phyloP scores from a whole-genome alignment of 2,113 vertebrate genomes.

The Brachyistius frenatus region DNA sequence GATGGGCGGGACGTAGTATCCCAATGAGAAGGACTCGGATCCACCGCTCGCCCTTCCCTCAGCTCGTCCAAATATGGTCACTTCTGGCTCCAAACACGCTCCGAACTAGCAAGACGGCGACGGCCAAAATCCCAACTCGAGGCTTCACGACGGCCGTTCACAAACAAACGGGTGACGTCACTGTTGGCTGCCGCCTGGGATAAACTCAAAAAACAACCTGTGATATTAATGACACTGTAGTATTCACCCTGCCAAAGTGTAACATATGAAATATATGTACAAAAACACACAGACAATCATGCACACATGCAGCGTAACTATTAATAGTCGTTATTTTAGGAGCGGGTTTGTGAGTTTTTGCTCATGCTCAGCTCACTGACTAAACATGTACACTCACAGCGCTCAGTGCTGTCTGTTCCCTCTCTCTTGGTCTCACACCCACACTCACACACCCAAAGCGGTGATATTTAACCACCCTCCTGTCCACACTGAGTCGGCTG shows the following conservation, averaged over 20 bases:
- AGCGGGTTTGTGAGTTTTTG: not conserved
- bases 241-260: too few species aligned
- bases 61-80: too few species aligned
- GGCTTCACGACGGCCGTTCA: too few species aligned
- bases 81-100: too few species aligned
- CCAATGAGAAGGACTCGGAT: too few species aligned
- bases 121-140: too few species aligned
- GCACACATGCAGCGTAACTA: not conserved
- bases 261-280: not conserved
- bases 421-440: constrained; percentile 44
- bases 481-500: constrained; percentile 39
- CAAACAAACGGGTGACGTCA: too few species aligned
- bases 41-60: too few species aligned
- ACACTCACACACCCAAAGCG: constrained; percentile 51
- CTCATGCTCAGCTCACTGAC: not conserved
- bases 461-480: constrained; percentile 51
- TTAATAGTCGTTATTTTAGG: not conserved
- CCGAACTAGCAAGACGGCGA: too few species aligned
- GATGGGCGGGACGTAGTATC: too few species aligned
- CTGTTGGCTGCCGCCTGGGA: too few species aligned
- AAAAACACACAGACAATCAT: constrained; percentile 6
- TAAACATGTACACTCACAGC: constrained; percentile 26
- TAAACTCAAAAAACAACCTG: not conserved
- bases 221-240: not conserved
- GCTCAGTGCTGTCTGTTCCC: constrained; percentile 8